Evolutionary conservation across 1,140 invertebrate genomes (phyloP).

Genomic region (Eumeta japonica): DNA sequence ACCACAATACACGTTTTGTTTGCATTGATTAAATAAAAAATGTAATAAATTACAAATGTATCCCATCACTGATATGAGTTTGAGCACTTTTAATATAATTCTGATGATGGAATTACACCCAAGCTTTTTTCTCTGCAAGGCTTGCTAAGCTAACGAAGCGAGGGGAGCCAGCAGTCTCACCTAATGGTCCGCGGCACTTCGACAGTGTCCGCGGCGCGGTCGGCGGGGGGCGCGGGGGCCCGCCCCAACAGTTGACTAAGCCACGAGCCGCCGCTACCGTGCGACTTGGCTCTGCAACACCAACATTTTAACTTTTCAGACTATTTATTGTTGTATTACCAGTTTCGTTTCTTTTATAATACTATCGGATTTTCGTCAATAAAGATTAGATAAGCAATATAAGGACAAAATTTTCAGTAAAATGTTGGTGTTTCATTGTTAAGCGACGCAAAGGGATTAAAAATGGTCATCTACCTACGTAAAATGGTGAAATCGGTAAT

Average conservation of each 20-base stretch:
- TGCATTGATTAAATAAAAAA: too few species aligned
- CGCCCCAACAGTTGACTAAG: slow-evolving; percentile 55
- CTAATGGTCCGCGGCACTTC: slow-evolving; percentile 53
- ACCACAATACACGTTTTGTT: too few species aligned
- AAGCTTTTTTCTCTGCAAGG: neutral
- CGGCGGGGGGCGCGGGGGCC: slow-evolving; percentile 31
- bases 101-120: neutral
- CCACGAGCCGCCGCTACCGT: slow-evolving; percentile 46
- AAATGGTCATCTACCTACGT: neutral
- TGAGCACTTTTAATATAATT: neutral
- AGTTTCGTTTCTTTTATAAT: neutral
- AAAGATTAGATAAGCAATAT: too few species aligned
- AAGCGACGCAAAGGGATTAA: neutral
- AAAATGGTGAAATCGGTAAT: neutral
- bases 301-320: neutral
- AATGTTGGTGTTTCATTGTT: too few species aligned
- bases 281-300: slow-evolving; percentile 43
- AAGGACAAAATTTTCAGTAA: too few species aligned
- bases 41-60: too few species aligned
- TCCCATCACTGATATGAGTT: neutral
- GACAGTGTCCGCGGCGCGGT: slow-evolving; percentile 32
- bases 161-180: slow-evolving; percentile 37
- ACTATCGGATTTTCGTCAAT: too few species aligned
- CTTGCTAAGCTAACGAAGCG: neutral
- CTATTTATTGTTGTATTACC: neutral